These are phyloP conservation scores for Empidonax alnorum DNA, from an alignment of 2,113 vertebrate genomes.

Conservation along the genomic window DNA sequence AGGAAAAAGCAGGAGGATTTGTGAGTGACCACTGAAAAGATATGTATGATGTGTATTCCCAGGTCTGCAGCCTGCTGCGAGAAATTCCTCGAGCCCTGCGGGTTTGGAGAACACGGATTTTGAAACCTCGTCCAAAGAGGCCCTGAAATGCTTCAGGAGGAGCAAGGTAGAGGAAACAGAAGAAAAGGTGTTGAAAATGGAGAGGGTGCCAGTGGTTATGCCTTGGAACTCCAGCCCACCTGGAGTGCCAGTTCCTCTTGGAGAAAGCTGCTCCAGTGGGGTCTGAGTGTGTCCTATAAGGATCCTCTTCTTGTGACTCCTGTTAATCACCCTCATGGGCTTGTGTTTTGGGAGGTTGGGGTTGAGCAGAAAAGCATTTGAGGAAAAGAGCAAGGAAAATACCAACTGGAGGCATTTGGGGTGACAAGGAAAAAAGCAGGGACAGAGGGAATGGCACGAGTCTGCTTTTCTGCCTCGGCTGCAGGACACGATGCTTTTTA, in stretches of 20 bases:
- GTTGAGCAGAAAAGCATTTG: not conserved
- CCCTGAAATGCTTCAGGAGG: slow-evolving; percentile 74
- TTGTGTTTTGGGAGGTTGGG: accelerated
- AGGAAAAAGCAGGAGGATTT: not conserved
- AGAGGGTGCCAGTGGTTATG: not conserved
- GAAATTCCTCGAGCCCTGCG: not conserved
- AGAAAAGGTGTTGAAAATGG: not conserved
- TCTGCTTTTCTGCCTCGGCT: not conserved
- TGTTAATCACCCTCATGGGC: not conserved
- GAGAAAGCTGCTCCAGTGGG: not conserved
- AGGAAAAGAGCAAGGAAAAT: not conserved
- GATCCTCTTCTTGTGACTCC: not conserved
- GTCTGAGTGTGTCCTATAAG: not conserved
- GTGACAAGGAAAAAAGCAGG: not conserved
- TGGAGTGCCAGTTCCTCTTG: not conserved
- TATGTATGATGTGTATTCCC: not conserved
- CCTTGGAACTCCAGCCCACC: not conserved
- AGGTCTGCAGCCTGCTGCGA: slow-evolving; percentile 53
- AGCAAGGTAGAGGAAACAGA: slow-evolving; percentile 75
- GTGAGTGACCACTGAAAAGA: not conserved
- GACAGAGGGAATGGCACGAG: not conserved
- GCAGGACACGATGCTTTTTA: not conserved
- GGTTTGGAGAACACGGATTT: slow-evolving; percentile 5
- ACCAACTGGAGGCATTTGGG: not conserved
- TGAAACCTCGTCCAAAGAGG: slow-evolving; percentile 33